These are phyloP conservation scores for Etia nguti DNA, from an alignment of 2,113 vertebrate genomes.

Conservation along the genomic window DNA sequence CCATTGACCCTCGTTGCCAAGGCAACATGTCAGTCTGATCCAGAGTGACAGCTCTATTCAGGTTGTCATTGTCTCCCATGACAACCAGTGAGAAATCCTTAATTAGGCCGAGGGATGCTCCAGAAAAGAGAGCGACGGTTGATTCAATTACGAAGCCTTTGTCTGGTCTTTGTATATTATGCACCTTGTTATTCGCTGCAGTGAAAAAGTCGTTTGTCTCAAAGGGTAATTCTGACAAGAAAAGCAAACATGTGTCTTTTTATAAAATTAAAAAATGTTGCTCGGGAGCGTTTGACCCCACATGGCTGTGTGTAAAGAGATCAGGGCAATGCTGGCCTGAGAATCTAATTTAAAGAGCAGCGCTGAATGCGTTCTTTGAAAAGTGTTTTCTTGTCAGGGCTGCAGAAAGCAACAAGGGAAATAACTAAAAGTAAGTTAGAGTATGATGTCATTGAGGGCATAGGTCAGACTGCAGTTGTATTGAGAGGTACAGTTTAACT, in stretches of 20 bases:
- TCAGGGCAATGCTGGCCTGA: slow-evolving; percentile 5
- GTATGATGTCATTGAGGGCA: neutral
- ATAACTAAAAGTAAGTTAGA: neutral
- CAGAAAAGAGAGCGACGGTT: slow-evolving; percentile 55
- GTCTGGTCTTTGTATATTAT: slow-evolving; percentile 27
- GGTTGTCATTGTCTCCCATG: slow-evolving; percentile 53
- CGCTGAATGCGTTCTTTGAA: neutral
- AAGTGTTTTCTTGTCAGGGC: neutral
- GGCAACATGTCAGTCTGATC: slow-evolving; percentile 54
- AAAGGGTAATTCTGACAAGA: slow-evolving; percentile 1
- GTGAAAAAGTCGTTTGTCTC: slow-evolving; percentile 19
- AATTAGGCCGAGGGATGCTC: slow-evolving; percentile 54
- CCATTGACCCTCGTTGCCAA: slow-evolving; percentile 48
- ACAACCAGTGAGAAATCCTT: slow-evolving; percentile 30
- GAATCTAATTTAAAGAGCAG: neutral
- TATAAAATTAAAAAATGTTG: neutral
- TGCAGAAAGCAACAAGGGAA: neutral
- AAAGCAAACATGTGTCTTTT: neutral
- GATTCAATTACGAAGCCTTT: slow-evolving; percentile 53
- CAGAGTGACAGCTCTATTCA: slow-evolving; percentile 61
- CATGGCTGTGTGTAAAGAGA: neutral
- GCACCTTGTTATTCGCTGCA: neutral
- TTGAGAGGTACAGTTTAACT: neutral
- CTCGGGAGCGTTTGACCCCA: neutral
- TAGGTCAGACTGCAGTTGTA: neutral